Base-by-base conservation (phyloP, 2,797 vertebrate genomes). In the Syngnathus rostellatus region DNA sequence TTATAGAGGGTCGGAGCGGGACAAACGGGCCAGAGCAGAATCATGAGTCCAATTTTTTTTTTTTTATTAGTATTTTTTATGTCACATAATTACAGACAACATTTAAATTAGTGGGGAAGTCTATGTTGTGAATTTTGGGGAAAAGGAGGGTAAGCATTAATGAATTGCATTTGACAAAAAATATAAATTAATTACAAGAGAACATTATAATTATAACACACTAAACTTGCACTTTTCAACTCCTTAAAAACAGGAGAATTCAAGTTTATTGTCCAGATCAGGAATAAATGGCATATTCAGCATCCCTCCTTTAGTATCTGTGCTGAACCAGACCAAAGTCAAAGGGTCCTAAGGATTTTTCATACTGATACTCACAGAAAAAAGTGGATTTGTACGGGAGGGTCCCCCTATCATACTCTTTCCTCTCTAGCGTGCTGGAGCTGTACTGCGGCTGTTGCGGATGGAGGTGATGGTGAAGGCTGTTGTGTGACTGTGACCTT, bases 311-410 rank as follows among this genome's bases (percentile, higher is more conserved):
- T 73, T 82, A 88, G 81, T 85, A 86, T 81, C 77, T 77, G 76
- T 87, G 81, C 79, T 86, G 87, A 81, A 83, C 86, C 84, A 78
- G 82, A 83, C 83, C 70, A 31, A 90, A 88, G 84, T 87, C 82
- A 58, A 82, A 83, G 45, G 88, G 87, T 83, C 85, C 86, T 74
- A 88, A 76, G 55, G 88, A 89, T 50, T 67, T 87, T 82, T 89
- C 79, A 79, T 87, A 89, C 85, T 89, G 86, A 89, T 95, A 99
- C 97, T 99, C 95, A 98, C 96, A 97, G 92, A 96, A 92, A 93
- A 98, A 97, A 61, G 94, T 95, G 88, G 95, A 92, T 94, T 95
- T 97, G 93, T 98, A 98, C 90, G 95, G 96, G 89, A 90, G 84
- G 67, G 87, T 89, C 77, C 87, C 88, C 85, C 87, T 89, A 84